Evolutionary conservation across 2,888 invertebrate genomes (phyloP).

Genomic region (Myopa tessellatipennis): DNA sequence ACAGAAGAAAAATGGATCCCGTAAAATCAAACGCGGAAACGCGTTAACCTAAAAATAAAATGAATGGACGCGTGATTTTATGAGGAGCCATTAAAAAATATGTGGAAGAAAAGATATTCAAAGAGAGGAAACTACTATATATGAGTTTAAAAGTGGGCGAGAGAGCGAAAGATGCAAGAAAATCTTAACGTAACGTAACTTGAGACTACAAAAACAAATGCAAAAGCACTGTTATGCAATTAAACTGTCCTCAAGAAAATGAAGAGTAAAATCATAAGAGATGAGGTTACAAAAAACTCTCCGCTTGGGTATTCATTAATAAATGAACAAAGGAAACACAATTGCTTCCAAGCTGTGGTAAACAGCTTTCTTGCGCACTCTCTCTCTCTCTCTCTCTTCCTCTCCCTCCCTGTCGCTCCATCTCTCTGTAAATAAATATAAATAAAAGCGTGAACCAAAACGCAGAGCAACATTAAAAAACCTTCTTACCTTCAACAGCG

Average conservation of each 20-base stretch:
- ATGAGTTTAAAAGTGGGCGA: background rate
- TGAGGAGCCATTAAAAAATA: background rate
- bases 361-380: no score
- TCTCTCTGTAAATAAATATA: background rate
- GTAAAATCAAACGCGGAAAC: constrained; percentile 9
- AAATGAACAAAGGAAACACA: constrained; percentile 4
- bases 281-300: no score
- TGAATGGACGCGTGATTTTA: constrained; percentile 1
- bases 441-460: constrained; percentile 4
- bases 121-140: background rate
- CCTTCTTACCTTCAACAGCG: no score
- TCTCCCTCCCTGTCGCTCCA: no score
- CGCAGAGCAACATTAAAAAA: no score
- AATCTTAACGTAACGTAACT: background rate
- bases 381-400: no score
- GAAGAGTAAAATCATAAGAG: no score
- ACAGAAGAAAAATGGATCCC: background rate
- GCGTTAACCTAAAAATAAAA: background rate
- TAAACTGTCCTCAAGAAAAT: no score
- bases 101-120: background rate
- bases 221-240: no score
- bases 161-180: background rate
- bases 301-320: background rate
- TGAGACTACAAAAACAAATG: no score
- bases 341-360: no score